Evolutionary conservation across 2,888 invertebrate species (phyloP).

Genomic region (Amphiduros pacificus): DNA sequence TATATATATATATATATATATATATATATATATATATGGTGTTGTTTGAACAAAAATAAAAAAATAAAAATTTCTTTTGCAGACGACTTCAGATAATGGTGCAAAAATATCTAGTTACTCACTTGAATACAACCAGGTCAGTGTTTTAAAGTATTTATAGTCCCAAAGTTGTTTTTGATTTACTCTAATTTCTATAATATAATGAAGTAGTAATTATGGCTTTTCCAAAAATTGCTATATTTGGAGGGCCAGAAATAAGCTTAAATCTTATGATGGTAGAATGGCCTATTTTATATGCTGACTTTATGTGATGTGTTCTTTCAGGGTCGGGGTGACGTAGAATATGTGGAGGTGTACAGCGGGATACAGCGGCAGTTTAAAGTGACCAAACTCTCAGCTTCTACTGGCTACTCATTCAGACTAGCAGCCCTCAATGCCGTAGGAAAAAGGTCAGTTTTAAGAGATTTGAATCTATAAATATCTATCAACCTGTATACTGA

Average conservation of each 20-base stretch:
- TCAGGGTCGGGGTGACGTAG: conserved; percentile 62
- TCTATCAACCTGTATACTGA: too few relatives aligned
- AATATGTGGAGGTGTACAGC: conserved; percentile 74
- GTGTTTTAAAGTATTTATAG: too few relatives aligned
- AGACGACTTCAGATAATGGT: conserved; percentile 77
- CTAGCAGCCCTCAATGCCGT: conserved; percentile 80
- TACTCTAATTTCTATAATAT: not conserved
- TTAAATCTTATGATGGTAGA: too few relatives aligned
- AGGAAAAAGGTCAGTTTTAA: conserved; percentile 58
- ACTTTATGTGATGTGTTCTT: too few relatives aligned
- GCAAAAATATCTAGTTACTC: conserved; percentile 76
- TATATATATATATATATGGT: too few relatives aligned
- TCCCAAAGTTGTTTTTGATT: not conserved
- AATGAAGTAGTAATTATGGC: not conserved
- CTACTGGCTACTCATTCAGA: conserved; percentile 80
- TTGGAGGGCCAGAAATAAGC: too few relatives aligned
- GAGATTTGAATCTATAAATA: too few relatives aligned
- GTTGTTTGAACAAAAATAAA: not conserved
- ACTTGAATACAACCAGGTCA: conserved; percentile 70
- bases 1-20: too few relatives aligned
- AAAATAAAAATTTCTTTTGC: conserved; percentile 7
- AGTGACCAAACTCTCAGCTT: conserved; percentile 74
- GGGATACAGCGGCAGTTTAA: conserved; percentile 77
- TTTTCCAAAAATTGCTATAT: not conserved
- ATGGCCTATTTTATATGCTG: too few relatives aligned